Conservation (phyloP, 1,140 invertebrate species). For the Tyrophagus putrescentiae region DNA sequence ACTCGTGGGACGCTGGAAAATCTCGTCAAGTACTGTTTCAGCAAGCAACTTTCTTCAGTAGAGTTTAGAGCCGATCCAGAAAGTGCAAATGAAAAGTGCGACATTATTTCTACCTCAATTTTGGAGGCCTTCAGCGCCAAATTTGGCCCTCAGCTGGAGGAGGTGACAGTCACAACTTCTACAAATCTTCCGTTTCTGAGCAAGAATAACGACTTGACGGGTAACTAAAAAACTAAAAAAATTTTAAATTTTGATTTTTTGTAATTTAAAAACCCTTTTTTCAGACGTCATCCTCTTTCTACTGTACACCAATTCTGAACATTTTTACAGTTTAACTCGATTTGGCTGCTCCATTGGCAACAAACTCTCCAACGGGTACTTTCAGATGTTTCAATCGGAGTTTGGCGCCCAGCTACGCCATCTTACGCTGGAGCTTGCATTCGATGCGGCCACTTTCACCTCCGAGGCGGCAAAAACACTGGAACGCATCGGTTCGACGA, state of each 20-base stretch:
- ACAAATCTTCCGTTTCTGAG: neutral
- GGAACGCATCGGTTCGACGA: neutral
- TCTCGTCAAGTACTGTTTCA: neutral
- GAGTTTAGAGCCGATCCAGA: neutral
- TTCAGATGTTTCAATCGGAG: conserved; percentile 11
- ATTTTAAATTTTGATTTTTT: neutral
- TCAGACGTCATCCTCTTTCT: conserved; percentile 6
- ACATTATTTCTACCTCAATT: neutral
- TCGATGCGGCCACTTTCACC: neutral
- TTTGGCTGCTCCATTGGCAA: neutral
- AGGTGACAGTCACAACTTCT: neutral
- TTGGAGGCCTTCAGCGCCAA: neutral
- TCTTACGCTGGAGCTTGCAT: neutral
- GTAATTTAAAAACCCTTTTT: too few species aligned
- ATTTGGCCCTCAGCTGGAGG: neutral
- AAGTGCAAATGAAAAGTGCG: neutral
- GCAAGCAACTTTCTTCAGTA: neutral
- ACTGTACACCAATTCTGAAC: neutral
- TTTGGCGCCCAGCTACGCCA: neutral
- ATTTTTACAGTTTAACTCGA: neutral
- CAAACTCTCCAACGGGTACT: conserved; percentile 3
- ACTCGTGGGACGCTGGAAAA: neutral
- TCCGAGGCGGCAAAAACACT: neutral
- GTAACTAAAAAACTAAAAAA: neutral
- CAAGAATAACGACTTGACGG: neutral